These are phyloP conservation scores for Ostrea edulis DNA, from an alignment of 1,140 invertebrate species.

Conservation along the genomic window DNA sequence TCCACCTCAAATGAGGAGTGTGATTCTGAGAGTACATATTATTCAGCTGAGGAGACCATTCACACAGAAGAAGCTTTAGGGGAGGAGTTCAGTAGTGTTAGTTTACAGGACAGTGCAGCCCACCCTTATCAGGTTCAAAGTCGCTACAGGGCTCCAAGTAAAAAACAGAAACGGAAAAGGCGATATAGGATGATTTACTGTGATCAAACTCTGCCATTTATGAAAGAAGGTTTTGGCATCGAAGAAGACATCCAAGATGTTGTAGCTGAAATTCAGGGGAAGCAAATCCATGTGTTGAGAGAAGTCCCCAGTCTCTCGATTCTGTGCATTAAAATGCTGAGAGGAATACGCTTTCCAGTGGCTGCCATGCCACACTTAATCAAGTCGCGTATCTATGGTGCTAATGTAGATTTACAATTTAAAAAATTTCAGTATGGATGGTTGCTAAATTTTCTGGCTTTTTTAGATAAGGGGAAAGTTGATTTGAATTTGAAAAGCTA, in stretches of 20 bases:
- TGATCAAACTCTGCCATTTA: slow-evolving; percentile 20
- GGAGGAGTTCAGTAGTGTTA: neutral
- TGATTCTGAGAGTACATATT: slow-evolving; percentile 10
- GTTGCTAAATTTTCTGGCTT: neutral
- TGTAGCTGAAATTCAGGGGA: slow-evolving; percentile 6
- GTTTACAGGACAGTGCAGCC: neutral
- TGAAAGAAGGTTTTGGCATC: neutral
- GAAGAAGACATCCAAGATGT: slow-evolving; percentile 9
- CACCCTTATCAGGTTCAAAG: neutral
- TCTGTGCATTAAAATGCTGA: slow-evolving; percentile 6
- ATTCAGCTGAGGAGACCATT: neutral
- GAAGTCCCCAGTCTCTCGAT: neutral
- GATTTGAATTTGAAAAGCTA: neutral
- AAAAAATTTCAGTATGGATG: slow-evolving; percentile 22
- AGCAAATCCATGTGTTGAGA: neutral
- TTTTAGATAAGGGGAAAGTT: neutral
- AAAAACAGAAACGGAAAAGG: slow-evolving; percentile 36
- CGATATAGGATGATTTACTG: neutral
- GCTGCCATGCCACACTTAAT: neutral
- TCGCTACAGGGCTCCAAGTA: slow-evolving; percentile 21
- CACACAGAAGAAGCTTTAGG: neutral
- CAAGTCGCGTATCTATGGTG: neutral
- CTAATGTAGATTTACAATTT: neutral
- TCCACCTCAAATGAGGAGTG: neutral
- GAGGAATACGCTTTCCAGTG: neutral